Evolutionary conservation across 1,140 invertebrate species (phyloP).

Genomic region (Hylaeus volcanicus): DNA sequence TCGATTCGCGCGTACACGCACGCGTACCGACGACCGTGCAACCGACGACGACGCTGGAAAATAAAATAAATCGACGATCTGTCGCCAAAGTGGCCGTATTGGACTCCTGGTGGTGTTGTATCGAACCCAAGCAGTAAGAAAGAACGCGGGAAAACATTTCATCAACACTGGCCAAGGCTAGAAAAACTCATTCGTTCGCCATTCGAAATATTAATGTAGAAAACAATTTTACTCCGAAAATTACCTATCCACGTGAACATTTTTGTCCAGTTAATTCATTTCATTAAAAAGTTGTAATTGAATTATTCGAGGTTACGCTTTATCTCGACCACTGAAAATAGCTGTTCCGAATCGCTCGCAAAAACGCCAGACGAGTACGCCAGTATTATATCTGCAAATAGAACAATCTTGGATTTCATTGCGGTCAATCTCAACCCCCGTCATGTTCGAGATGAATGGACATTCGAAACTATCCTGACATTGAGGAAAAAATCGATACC

Average conservation of each 20-base stretch:
- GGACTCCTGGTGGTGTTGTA: too few species aligned
- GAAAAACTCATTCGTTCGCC: background rate
- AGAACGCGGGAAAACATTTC: too few species aligned
- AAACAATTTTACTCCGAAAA: too few species aligned
- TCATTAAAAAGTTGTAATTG: background rate
- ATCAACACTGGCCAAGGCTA: too few species aligned
- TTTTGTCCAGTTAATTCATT: too few species aligned
- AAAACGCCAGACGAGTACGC: background rate
- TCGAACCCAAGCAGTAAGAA: too few species aligned
- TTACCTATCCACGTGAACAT: too few species aligned
- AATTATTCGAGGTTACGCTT: background rate
- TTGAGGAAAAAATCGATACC: background rate
- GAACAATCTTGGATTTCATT: background rate
- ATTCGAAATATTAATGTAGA: background rate
- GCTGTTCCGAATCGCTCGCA: background rate
- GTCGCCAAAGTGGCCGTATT: too few species aligned
- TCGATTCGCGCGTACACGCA: conserved; percentile 11
- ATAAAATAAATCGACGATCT: conserved; percentile 11
- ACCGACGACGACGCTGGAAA: background rate
- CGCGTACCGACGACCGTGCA: background rate
- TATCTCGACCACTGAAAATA: background rate
- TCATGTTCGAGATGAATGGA: background rate
- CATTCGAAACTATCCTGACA: background rate
- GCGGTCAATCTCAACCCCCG: background rate
- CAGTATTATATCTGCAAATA: background rate